phyloP scores from a whole-genome alignment of 1,140 invertebrate genomes.

The Penaeus japonicus region DNA sequence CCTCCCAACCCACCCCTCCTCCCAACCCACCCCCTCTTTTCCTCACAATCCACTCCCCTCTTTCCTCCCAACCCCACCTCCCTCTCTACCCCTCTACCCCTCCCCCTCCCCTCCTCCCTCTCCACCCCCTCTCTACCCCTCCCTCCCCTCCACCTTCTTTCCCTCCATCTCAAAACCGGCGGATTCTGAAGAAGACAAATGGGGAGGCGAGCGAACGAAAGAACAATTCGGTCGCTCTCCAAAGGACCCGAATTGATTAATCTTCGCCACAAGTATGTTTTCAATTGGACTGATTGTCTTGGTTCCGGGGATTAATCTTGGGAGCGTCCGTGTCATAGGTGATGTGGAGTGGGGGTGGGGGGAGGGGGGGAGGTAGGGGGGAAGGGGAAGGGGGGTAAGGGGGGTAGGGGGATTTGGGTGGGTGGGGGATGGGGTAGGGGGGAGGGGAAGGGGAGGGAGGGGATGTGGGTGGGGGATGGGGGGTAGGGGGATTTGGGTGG shows the following conservation, averaged over 20 bases:
- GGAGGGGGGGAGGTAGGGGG: not conserved
- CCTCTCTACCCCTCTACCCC: not conserved
- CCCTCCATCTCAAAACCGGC: not conserved
- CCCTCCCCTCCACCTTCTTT: not conserved
- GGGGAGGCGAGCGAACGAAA: conserved; percentile 51
- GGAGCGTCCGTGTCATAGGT: not conserved
- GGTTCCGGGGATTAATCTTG: conserved; percentile 34
- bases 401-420: not conserved
- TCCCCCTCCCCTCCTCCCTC: not conserved
- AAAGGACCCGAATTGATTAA: conserved; percentile 52
- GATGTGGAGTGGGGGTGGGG: not conserved
- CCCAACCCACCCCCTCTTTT: not conserved
- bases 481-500: not conserved
- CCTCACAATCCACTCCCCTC: no score
- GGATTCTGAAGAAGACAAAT: conserved; percentile 48
- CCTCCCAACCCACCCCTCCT: not conserved
- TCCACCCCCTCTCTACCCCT: not conserved
- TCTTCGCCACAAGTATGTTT: conserved; percentile 45
- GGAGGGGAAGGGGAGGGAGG: not conserved
- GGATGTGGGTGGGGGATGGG: not conserved
- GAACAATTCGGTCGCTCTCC: conserved; percentile 47
- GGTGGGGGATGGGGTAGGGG: not conserved
- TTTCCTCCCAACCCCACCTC: not conserved
- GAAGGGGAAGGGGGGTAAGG: not conserved
- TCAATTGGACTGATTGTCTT: conserved; percentile 52